A percentile compares a stretch with the other conserved stretches of the same genome.
These are phyloP conservation scores for Alosa sapidissima DNA, from an alignment of 2,797 vertebrate genomes.

Conservation along the genomic window DNA sequence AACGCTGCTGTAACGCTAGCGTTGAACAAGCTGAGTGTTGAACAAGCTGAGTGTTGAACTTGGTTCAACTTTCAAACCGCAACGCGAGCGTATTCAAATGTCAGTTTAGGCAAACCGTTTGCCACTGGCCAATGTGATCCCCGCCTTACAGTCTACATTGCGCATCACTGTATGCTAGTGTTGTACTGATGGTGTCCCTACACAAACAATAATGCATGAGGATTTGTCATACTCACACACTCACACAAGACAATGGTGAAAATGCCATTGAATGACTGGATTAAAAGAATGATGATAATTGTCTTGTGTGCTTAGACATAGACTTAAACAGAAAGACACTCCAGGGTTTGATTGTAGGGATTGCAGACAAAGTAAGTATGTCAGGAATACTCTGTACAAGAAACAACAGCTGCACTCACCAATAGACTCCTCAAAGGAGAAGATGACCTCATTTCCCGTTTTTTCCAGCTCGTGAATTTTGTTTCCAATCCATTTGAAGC, in stretches of 20 bases:
- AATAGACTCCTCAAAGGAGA: constrained; percentile 96
- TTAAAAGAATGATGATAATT: neutral
- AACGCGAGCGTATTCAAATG: too few species aligned
- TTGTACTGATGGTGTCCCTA: neutral
- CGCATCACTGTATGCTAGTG: neutral
- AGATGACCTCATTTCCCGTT: constrained; percentile 84
- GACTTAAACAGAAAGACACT: neutral
- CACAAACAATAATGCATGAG: neutral
- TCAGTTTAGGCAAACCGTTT: too few species aligned
- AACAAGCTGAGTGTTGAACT: too few species aligned
- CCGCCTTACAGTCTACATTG: too few species aligned
- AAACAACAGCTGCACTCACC: constrained; percentile 67
- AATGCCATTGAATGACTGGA: neutral
- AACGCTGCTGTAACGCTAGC: too few species aligned
- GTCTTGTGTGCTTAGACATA: too few species aligned
- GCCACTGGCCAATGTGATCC: too few species aligned
- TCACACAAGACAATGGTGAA: too few species aligned
- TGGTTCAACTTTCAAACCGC: too few species aligned
- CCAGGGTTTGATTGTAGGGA: neutral
- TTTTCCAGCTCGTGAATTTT: constrained; percentile 84
- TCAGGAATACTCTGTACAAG: neutral
- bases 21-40: too few species aligned
- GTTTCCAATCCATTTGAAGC: constrained; percentile 97
- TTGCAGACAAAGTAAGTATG: neutral
- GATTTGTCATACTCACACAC: neutral